These are phyloP conservation scores for Atlantisia rogersi DNA, from an alignment of 2,113 vertebrate species.

Conservation along the genomic window DNA sequence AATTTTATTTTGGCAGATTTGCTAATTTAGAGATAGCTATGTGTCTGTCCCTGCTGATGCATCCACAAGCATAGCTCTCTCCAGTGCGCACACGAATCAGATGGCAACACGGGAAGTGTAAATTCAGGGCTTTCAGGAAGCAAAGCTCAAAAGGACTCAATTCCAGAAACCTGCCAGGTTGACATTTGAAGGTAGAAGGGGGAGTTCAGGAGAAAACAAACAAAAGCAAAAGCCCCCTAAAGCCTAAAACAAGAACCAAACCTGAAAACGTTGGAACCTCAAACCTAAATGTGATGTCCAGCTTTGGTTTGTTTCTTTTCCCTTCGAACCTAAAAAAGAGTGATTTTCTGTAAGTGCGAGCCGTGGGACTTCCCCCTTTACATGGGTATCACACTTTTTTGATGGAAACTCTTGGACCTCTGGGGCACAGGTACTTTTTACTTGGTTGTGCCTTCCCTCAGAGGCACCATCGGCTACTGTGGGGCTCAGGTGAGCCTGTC, in stretches of 20 bases:
- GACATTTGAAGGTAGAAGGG: slow-evolving; percentile 55
- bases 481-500: background rate
- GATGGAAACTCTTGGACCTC: background rate
- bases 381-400: background rate
- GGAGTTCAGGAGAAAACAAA: slow-evolving; percentile 52
- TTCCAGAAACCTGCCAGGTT: slow-evolving; percentile 57
- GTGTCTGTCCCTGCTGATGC: background rate
- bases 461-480: background rate
- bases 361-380: background rate
- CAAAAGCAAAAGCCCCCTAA: slow-evolving; percentile 44
- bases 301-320: slow-evolving; percentile 28
- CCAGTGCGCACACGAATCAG: background rate
- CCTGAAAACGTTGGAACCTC: slow-evolving; percentile 33
- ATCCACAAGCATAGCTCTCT: background rate
- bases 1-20: background rate
- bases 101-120: background rate
- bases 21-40: background rate
- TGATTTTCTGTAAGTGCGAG: slow-evolving; percentile 22
- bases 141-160: slow-evolving; percentile 18
- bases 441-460: background rate
- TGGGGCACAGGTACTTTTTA: background rate
- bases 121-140: slow-evolving; percentile 43
- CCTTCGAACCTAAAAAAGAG: background rate
- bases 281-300: background rate
- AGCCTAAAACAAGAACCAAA: slow-evolving; percentile 58